Conservation (phyloP, 1,140 invertebrate species). For the Temnothorax longispinosus region DNA sequence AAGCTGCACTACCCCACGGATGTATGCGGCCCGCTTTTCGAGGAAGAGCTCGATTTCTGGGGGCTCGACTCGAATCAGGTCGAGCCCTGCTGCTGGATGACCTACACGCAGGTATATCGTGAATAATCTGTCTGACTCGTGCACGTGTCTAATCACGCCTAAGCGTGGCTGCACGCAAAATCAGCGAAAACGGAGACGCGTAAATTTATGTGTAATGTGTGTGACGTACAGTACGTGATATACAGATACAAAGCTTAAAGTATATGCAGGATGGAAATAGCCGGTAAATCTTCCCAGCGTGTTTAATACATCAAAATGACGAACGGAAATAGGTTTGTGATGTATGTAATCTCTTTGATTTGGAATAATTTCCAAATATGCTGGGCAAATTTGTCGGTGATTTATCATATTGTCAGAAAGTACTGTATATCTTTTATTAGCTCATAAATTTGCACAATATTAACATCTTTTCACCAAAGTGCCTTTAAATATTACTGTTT, state of each 20-base stretch:
- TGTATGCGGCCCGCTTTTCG: conserved; percentile 98
- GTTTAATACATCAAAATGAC: not conserved
- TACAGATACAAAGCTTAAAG: not conserved
- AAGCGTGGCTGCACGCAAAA: conserved; percentile 18
- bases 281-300: not conserved
- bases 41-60: conserved; percentile 99
- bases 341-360: not conserved
- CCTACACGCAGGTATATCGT: conserved; percentile 95
- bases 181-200: not conserved
- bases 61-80: conserved; percentile 97
- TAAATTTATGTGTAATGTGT: not conserved
- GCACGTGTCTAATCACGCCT: conserved; percentile 17
- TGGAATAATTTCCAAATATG: not conserved
- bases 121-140: conserved; percentile 2
- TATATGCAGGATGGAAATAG: not conserved
- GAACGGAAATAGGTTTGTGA: not conserved
- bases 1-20: conserved; percentile 99
- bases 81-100: conserved; percentile 99
- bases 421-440: not conserved
- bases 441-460: not conserved
- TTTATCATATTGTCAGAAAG: not conserved
- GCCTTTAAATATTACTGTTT: not conserved
- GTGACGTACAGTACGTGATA: not conserved
- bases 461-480: not conserved
- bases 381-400: not conserved